Evolutionary conservation across 2,888 invertebrate genomes (phyloP), one percentile per base, ranked within the genome.

Genomic region (Ctenicera cuprea): DNA sequence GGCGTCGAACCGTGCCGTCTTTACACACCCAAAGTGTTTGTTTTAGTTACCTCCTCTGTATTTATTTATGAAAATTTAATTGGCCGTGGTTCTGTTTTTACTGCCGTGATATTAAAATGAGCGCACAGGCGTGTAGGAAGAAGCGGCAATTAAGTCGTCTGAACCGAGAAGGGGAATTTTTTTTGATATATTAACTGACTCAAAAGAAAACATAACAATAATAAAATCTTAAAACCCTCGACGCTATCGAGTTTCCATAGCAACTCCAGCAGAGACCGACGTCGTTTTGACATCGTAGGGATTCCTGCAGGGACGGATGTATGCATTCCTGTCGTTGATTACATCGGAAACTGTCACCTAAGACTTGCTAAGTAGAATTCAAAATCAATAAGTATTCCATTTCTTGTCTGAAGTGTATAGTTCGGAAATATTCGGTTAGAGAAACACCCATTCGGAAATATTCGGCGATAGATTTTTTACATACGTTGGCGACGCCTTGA

Each of bases 381-480:
- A 85, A 86, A 86, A 86, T 86, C 86, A 86, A 86, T 86, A 86
- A 85, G 85, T 85, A 86, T 86, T 85, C 85, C 84, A 85, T 85
- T 85, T 85, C 85, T 85, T 84, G 83, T 82, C 82, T 82, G 82
- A 82, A 83, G 83, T 83, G 82, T 83, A 81, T 80, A 81, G 80
- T 83, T 85, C 85, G 85, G 81, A 77, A 76, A 74, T 79, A 79
- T 80, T 83, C 83, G 84, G 80, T 74, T 57, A 76, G 75, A 78
- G 79, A 79, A 80, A 82, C 80, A 79, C 80, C 77, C 80, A 75
- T 77, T 85, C 85, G 85, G 84, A 81, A 81, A 80, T 79, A 79
- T 83, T 85, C 86, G 86, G 81, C 82, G 81, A 85, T 85, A 82
- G 84, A 84, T 85, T 85, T 85, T 85, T 85, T 83, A 83, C 75